Evolutionary conservation across 2,113 vertebrate species (phyloP), one percentile per base, ranked within the genome.

Genomic region (Dromiciops gliroides): DNA sequence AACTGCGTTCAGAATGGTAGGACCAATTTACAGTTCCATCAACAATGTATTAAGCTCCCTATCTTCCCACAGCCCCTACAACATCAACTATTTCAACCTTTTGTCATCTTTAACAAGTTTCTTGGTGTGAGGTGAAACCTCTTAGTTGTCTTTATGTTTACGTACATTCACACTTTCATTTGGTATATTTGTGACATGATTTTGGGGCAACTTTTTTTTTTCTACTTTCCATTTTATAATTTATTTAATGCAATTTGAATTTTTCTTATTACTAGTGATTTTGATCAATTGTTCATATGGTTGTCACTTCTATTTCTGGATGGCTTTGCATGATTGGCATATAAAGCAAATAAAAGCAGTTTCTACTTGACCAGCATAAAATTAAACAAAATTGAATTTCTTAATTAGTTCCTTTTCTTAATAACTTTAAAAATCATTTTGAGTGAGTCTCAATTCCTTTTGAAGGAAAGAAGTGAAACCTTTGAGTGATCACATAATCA

Each of bases 221-320:
- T 2, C 60, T n/a, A n/a, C 60, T 75, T 75, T 83, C 19, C 19
- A 75, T 75, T 75, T n/a, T n/a, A 11, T 75, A 83, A 44, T 83
- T 83, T 44, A 44, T 44, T 23, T 44, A 44, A 83, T 83, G 3
- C n/a, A 83, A 83, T 83, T 44, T 83, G n/a, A 16, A 23, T 44
- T 83, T 83, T 16, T 83, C 19, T 83, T 83, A 19, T 44, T 44
- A 83, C n/a, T 83, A 16, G n/a, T 44, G n/a, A 44, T 83, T 23
- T 83, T n/a, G 16, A 83, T 7, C 7, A 83, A 44, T 44, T 2
- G 2, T 93, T 88, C 93, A 92, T 83, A n/a, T 89, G 23, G 8
- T 89, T 88, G 26, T 94, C 67, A n/a, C 22, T 28, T 93, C 89
- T 96, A 67, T 89, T 92, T 97, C 90, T 92, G 48, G 28, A 94